Percentiles rank a stretch among this genome's conserved stretches.
phyloP scores from a whole-genome alignment of 2,888 invertebrate species.

The Ennomos fuscantarius region DNA sequence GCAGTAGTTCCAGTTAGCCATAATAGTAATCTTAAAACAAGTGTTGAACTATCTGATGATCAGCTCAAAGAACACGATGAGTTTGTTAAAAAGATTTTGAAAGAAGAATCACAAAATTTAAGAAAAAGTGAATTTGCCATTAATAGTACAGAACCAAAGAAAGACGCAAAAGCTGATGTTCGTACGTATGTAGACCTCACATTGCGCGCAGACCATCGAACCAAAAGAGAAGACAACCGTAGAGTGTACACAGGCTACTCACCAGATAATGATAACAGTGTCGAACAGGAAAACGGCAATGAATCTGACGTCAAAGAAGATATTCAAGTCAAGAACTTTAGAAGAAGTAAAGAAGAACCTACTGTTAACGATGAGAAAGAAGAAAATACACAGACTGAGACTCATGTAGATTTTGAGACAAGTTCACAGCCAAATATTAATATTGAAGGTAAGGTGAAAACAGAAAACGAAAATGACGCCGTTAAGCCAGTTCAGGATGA shows the following conservation, averaged over 20 bases:
- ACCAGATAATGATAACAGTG: slow-evolving; percentile 1
- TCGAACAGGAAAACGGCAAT: slow-evolving; percentile 9
- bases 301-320: slow-evolving; percentile 27
- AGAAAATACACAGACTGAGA: neutral
- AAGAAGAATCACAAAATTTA: slow-evolving; percentile 58
- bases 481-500: too few species aligned
- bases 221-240: slow-evolving; percentile 1
- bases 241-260: slow-evolving; percentile 9
- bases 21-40: slow-evolving; percentile 32
- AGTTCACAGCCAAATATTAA: too few species aligned
- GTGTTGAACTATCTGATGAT: slow-evolving; percentile 55
- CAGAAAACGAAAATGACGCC: too few species aligned
- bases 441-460: neutral
- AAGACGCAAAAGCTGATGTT: neutral
- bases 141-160: slow-evolving; percentile 12
- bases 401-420: too few species aligned
- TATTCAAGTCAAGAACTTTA: slow-evolving; percentile 37
- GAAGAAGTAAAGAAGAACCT: slow-evolving; percentile 6
- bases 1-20: slow-evolving; percentile 54
- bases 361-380: neutral
- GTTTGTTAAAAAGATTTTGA: slow-evolving; percentile 58
- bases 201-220: slow-evolving; percentile 7
- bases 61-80: slow-evolving; percentile 56
- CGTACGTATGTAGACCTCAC: slow-evolving; percentile 10
- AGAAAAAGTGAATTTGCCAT: slow-evolving; percentile 35